A percentile compares a stretch with the other conserved stretches of the same genome.
Evolutionary conservation across 2,113 vertebrate species (phyloP).

Genomic region (Anser cygnoides): DNA sequence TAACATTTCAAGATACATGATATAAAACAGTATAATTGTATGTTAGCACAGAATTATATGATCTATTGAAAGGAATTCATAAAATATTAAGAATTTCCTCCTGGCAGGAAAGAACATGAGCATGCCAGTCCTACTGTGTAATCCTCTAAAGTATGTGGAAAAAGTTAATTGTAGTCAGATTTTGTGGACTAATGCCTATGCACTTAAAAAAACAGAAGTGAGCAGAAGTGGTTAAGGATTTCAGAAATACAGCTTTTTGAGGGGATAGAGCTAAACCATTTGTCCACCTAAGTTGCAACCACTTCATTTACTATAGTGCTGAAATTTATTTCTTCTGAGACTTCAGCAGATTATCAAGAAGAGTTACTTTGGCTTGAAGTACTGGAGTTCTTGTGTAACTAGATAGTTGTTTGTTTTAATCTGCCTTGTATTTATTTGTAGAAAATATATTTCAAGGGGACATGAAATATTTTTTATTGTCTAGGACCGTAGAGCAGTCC

Average conservation of each 20-base stretch:
- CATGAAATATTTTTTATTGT: conserved; percentile 19
- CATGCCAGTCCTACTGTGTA: background rate
- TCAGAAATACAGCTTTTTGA: background rate
- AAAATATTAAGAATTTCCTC: background rate
- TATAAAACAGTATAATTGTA: background rate
- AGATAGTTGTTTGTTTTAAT: background rate
- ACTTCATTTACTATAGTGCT: background rate
- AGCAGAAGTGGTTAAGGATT: background rate
- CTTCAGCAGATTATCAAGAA: background rate
- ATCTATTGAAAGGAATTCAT: background rate
- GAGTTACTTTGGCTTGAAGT: background rate
- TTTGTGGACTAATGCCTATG: background rate
- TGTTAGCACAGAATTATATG: background rate
- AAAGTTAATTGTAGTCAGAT: background rate
- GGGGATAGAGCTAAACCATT: background rate
- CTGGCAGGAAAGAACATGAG: background rate
- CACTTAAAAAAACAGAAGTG: background rate
- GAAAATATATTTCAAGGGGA: background rate
- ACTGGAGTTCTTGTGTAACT: background rate
- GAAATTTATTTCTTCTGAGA: background rate
- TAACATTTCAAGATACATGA: background rate
- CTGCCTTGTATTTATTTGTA: background rate
- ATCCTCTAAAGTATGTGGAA: background rate
- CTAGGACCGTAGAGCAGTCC: conserved; percentile 87
- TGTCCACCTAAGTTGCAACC: background rate